Conservation (phyloP, 2,113 vertebrate genomes). For the Nibea coibor region DNA sequence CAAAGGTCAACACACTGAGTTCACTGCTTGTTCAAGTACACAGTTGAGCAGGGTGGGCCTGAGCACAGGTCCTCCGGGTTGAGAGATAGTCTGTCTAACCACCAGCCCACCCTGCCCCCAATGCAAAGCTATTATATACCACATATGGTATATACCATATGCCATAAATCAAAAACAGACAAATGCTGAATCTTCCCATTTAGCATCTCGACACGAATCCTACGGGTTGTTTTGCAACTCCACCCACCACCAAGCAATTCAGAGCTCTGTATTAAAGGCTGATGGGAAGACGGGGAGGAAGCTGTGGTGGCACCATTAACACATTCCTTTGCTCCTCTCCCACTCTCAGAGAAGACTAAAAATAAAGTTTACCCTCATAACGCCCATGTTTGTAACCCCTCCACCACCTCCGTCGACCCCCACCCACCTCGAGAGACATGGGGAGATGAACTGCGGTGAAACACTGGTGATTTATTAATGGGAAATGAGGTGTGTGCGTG, state of each 20-base stretch:
- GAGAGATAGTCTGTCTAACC: slow-evolving; percentile 15
- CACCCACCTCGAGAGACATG: slow-evolving; percentile 37
- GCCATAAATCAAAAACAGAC: slow-evolving; percentile 68
- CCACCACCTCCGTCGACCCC: neutral
- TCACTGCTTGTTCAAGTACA: neutral
- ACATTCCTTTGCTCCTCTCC: slow-evolving; percentile 78
- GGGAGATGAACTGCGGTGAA: slow-evolving; percentile 49
- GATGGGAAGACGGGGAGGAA: slow-evolving; percentile 75
- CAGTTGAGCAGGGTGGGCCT: neutral
- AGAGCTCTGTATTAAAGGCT: slow-evolving; percentile 57
- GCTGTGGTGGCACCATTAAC: slow-evolving; percentile 79
- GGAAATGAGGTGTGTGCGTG: slow-evolving; percentile 61
- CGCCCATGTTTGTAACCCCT: slow-evolving; percentile 28
- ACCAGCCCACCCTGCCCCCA: neutral
- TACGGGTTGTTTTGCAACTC: slow-evolving; percentile 16
- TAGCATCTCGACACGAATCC: slow-evolving; percentile 35
- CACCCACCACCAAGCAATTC: slow-evolving; percentile 27
- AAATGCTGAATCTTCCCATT: slow-evolving; percentile 38
- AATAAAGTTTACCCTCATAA: slow-evolving; percentile 57
- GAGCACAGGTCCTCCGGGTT: slow-evolving; percentile 3
- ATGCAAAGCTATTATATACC: slow-evolving; percentile 49
- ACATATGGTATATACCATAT: slow-evolving; percentile 62
- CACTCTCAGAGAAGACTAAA: slow-evolving; percentile 61
- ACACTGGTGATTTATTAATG: slow-evolving; percentile 74
- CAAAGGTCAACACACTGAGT: slow-evolving; percentile 22